Conservation (phyloP, 2,888 invertebrate genomes). For the Sarcophaga subvicina region DNA sequence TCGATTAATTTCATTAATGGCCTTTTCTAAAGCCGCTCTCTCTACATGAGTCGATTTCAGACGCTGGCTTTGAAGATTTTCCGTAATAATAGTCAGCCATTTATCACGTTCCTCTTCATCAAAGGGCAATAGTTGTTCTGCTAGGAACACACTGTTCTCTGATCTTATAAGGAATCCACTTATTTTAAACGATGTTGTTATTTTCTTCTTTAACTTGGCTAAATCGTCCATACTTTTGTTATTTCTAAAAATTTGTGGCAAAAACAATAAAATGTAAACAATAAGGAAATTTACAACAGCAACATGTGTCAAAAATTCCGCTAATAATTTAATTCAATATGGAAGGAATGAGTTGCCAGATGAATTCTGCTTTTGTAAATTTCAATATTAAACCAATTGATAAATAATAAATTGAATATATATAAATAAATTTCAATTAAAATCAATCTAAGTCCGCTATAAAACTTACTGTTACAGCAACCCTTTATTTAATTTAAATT, state of each 20-base stretch:
- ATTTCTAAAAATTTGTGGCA: not conserved
- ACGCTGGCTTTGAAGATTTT: conserved; percentile 90
- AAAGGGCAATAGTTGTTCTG: conserved; percentile 87
- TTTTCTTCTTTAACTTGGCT: conserved; percentile 83
- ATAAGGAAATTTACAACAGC: conserved; percentile 4
- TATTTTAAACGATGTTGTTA: conserved; percentile 88
- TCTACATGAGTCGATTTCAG: conserved; percentile 88
- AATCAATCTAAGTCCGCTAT: no score
- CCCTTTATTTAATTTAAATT: no score
- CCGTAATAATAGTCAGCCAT: conserved; percentile 89
- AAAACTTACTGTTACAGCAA: no score
- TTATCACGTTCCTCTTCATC: conserved; percentile 85
- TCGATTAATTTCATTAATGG: conserved; percentile 82
- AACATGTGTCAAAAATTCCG: conserved; percentile 30
- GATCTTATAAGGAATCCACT: conserved; percentile 88
- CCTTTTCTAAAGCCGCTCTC: conserved; percentile 87
- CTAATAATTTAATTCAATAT: not conserved
- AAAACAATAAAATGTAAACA: conserved; percentile 52
- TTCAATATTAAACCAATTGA: no score
- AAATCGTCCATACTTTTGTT: conserved; percentile 74
- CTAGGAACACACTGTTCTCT: conserved; percentile 88
- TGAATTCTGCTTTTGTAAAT: not conserved
- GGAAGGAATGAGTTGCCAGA: conserved; percentile 1
- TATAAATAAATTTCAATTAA: no score
- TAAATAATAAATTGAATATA: no score